Percentiles rank a stretch among this genome's conserved stretches.
These are phyloP conservation scores for Priocnemis perturbator DNA, from an alignment of 2,888 invertebrate species.

Conservation along the genomic window DNA sequence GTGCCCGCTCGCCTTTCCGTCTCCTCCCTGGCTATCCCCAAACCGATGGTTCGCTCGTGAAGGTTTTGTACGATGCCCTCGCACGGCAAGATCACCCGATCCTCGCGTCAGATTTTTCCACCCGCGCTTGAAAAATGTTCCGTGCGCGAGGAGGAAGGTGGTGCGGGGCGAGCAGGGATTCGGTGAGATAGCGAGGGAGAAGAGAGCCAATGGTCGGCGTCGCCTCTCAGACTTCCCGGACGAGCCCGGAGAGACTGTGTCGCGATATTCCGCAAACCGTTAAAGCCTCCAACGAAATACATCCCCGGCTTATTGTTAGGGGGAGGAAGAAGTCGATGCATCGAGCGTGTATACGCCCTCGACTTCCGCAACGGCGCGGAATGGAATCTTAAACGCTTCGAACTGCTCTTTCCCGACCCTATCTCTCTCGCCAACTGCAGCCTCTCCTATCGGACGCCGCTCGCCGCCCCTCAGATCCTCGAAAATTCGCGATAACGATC, in stretches of 20 bases:
- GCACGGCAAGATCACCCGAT: slow-evolving; percentile 16
- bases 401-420: neutral
- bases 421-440: neutral
- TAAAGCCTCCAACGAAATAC: slow-evolving; percentile 28
- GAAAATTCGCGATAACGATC: slow-evolving; percentile 50
- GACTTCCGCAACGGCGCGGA: slow-evolving; percentile 5
- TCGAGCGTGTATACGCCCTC: neutral
- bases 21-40: neutral
- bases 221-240: slow-evolving; percentile 19
- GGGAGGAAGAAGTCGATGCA: slow-evolving; percentile 7
- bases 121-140: slow-evolving; percentile 34
- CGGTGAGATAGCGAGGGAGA: neutral
- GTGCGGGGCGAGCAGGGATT: neutral
- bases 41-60: slow-evolving; percentile 23
- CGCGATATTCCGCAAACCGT: slow-evolving; percentile 41
- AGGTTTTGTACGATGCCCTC: slow-evolving; percentile 4
- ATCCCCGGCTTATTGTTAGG: slow-evolving; percentile 1
- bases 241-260: slow-evolving; percentile 14
- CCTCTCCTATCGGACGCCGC: neutral
- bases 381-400: slow-evolving; percentile 12
- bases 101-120: slow-evolving; percentile 24
- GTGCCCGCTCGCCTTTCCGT: too few species aligned
- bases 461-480: slow-evolving; percentile 19
- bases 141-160: slow-evolving; percentile 6
- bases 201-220: neutral